Conservation (phyloP, 1,140 invertebrate species). For the Littorina saxatilis region DNA sequence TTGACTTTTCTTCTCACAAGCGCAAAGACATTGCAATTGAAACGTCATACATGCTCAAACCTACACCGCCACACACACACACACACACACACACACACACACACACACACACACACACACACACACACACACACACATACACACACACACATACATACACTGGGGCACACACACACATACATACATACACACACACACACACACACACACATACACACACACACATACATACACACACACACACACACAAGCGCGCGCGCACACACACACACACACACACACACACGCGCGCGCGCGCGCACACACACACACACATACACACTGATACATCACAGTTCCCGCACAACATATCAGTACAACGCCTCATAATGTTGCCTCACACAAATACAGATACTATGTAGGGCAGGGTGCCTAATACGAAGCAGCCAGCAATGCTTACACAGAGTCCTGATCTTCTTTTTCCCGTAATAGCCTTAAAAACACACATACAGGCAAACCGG, state of each 20-base stretch:
- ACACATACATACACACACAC: conserved; percentile 10
- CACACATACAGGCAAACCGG: conserved; percentile 14
- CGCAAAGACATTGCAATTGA: no score
- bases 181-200: conserved; percentile 4
- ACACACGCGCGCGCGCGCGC: conserved; percentile 40
- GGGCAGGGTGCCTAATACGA: conserved; percentile 15
- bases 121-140: conserved; percentile 22
- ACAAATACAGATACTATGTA: conserved; percentile 30
- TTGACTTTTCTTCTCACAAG: no score
- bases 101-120: conserved; percentile 22
- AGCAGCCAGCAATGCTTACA: not conserved
- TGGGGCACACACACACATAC: not conserved
- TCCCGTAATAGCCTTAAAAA: conserved; percentile 21
- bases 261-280: conserved; percentile 39
- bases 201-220: not conserved
- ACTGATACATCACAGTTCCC: conserved; percentile 21
- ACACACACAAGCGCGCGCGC: conserved; percentile 29
- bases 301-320: conserved; percentile 42
- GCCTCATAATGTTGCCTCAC: conserved; percentile 11
- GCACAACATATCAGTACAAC: not conserved
- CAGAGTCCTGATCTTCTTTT: no score
- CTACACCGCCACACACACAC: no score
- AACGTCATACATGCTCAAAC: no score
- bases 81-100: conserved; percentile 9
- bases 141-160: not conserved